Base-by-base conservation (phyloP, 2,888 invertebrate genomes). In the Melanostoma scalare region DNA sequence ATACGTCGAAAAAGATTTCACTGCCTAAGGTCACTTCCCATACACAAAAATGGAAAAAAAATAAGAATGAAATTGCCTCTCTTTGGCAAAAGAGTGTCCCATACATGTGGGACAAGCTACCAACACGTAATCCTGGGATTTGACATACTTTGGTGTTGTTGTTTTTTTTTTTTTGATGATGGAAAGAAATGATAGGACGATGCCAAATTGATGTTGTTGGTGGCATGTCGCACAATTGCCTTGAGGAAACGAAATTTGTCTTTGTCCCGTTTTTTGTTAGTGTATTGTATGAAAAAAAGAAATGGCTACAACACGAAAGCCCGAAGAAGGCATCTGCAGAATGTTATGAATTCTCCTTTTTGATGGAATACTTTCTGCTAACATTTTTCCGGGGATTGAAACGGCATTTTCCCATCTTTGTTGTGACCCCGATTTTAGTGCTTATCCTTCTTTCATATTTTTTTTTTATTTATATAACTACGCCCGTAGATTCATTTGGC, bases 271-370 rank as follows among this genome's bases (percentile, higher is more conserved):
- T 73, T 74, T 40, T 56, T 5, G 5, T 40, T 31, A 3, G 30
- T 30, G 35, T 20, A 8, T 46, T 61, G 10, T 20, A 3, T 61
- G 9, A 53, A 35, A 30, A 40, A 44, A 55, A 40, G n/a, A 5
- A 48, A 60, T 5, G 6, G 35, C n/a, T 31, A 42, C 42, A 20
- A 20, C 6, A 36, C 55, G 42, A 40, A 38, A 31, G 65, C 48
- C 38, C 42, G 3, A 42, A 46, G 10, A 36, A 50, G 20, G 67
- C 56, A 63, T 36, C 50, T 56, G 30, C 52, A 61, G 73, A 77
- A 77, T 58, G 46, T 78, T 82, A 69, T 78, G 73, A 78, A 82
- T 78, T 82, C 56, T 20, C 20, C 20, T 73, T 82, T 82, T 77
- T 82, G 77, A 82, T 78, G 69, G 73, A 82, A 82, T 78, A 74